Base-by-base conservation (phyloP, 2,797 vertebrate genomes). In the Phyllotis vaccarum region DNA sequence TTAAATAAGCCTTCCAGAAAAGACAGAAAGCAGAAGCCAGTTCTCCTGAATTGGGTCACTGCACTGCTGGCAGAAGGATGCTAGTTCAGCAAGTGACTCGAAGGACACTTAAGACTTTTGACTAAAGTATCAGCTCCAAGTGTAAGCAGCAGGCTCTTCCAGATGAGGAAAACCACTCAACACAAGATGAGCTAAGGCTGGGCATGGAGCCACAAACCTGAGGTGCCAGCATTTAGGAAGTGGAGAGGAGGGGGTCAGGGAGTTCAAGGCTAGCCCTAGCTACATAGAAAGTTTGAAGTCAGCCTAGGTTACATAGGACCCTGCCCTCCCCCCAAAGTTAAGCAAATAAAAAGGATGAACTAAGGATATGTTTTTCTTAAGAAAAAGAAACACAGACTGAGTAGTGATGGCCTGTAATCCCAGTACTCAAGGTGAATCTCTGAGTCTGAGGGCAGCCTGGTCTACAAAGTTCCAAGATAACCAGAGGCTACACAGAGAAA, bases 11-110 rank as follows among this genome's bases (percentile, higher is more conserved):
- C 31, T 17, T 19, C 24, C 46, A 86, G 29, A 81, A 81, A 93
- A 94, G 82, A 64, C 40, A 76, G 37, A 91, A 74, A 80, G 34
- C 9, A 91, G 21, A 91, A 96, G 96, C 3, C 31, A 5, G 11
- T 6, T 24, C 0, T 0, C 27, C 27, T 6, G 2, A 34, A 10
- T 49, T 1, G 2, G 13, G 29, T n/a, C 81, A 64, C 17, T 31
- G 0, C 64, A n/a, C 5, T 1, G 21, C 4, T 12, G n/a, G 4
- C 5, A 43, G 81, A 46, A 46, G 78, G n/a, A 81, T 56, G 46
- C 46, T 49, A 49, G 40, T 13, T 43, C 74, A 90, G n/a, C 9
- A 86, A 64, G 46, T 60, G 40, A 86, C n/a, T 68, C 21, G 29
- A 6, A 58, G 52, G 81, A 78, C 62, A 79, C 64, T 34, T 56